Conservation (phyloP, 2,888 invertebrate genomes). For the Anarsia innoxiella region DNA sequence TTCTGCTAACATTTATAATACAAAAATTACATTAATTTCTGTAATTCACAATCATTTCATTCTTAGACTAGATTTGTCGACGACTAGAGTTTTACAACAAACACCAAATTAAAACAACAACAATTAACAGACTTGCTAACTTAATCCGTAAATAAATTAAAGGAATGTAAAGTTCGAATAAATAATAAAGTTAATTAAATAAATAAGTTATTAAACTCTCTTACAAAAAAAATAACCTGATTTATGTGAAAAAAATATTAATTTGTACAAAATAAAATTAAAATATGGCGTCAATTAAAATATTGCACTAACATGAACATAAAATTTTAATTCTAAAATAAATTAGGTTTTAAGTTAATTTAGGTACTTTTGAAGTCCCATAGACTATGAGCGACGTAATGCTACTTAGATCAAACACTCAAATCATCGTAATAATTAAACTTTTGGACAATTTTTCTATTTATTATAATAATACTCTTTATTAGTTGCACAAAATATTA, state of each 20-base stretch:
- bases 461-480: too few species aligned
- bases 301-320: conserved; percentile 15
- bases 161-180: conserved; percentile 7
- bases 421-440: conserved; percentile 6
- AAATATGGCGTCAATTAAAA: conserved; percentile 25
- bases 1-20: conserved; percentile 8
- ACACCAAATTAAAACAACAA: conserved; percentile 2
- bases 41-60: conserved; percentile 2
- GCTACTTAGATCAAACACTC: conserved; percentile 21
- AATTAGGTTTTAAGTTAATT: conserved; percentile 18
- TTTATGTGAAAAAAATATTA: too few species aligned
- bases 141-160: conserved; percentile 8
- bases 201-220: neutral
- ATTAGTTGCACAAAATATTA: too few species aligned
- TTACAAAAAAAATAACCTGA: neutral
- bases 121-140: conserved; percentile 10
- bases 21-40: conserved; percentile 3
- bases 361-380: conserved; percentile 16
- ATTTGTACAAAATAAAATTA: conserved; percentile 23
- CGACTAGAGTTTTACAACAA: conserved; percentile 3
- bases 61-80: conserved; percentile 4
- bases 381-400: conserved; percentile 19
- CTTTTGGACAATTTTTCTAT: neutral
- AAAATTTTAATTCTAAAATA: conserved; percentile 21
- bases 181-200: too few species aligned